Percentiles rank a stretch among this genome's conserved stretches.
Evolutionary conservation across 2,113 vertebrate species (phyloP).

Genomic region (Buteo buteo): DNA sequence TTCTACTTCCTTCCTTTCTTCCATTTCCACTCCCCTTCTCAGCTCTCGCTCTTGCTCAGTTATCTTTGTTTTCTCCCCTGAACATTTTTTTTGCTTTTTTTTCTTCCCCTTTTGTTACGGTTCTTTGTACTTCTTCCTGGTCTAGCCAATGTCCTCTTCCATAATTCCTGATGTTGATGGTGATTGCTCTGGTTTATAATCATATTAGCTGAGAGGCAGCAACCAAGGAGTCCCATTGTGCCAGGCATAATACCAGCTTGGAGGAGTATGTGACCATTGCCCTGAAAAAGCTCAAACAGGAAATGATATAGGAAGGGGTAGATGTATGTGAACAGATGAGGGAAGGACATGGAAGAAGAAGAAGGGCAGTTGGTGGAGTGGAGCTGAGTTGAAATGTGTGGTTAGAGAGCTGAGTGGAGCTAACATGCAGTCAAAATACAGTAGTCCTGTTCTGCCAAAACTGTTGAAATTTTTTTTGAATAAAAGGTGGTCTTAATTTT

Average conservation of each 20-base stretch:
- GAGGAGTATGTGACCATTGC: neutral
- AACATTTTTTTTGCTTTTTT: neutral
- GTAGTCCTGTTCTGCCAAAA: neutral
- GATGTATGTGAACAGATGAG: neutral
- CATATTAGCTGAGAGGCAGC: neutral
- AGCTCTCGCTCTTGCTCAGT: neutral
- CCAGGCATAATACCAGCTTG: neutral
- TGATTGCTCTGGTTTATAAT: neutral
- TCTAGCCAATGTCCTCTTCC: neutral
- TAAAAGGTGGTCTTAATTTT: neutral
- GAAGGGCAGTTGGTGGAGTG: neutral
- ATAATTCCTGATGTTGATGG: neutral
- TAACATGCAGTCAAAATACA: accelerated
- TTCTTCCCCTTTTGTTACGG: neutral
- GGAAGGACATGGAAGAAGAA: neutral
- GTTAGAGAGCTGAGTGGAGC: neutral
- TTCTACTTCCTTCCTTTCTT: neutral
- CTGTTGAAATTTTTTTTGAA: neutral
- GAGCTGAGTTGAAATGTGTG: neutral
- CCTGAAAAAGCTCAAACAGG: neutral
- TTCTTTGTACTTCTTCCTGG: neutral
- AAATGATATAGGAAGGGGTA: neutral
- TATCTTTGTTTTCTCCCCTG: neutral
- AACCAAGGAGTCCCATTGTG: neutral
- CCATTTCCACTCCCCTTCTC: neutral